Evolutionary conservation across 2,888 invertebrate genomes (phyloP).

Genomic region (Dolichomitus sp.): DNA sequence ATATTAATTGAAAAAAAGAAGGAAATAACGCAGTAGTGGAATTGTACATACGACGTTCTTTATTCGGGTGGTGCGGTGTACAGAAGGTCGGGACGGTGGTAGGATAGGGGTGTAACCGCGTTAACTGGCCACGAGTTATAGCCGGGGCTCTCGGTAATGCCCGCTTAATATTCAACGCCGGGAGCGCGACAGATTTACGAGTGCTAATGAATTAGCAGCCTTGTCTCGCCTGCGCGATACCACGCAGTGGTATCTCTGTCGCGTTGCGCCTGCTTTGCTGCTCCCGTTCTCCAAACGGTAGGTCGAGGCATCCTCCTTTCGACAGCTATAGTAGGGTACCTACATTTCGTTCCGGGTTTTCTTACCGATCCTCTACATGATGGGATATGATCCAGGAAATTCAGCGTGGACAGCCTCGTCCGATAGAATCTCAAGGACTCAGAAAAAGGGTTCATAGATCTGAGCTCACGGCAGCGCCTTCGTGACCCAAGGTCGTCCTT

Average conservation of each 20-base stretch:
- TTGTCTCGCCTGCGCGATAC: conserved; percentile 70
- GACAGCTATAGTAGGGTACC: conserved; percentile 8
- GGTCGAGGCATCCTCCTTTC: conserved; percentile 36
- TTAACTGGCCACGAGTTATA: conserved; percentile 84
- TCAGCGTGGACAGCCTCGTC: conserved; percentile 15
- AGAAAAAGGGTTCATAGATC: conserved; percentile 17
- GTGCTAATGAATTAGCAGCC: conserved; percentile 84
- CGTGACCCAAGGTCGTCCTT: conserved; percentile 19
- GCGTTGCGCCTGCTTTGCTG: conserved; percentile 1
- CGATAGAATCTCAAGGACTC: conserved; percentile 23
- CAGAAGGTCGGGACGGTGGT: conserved; percentile 62
- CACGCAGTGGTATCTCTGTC: conserved; percentile 40
- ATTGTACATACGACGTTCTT: conserved; percentile 50
- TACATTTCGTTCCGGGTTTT: conserved; percentile 5
- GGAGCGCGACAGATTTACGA: conserved; percentile 84
- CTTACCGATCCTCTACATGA: not conserved
- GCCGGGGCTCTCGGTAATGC: conserved; percentile 79
- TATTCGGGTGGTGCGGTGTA: conserved; percentile 30
- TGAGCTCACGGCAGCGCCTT: not conserved
- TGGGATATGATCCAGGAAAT: not conserved
- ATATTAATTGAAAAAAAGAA: conserved; percentile 30
- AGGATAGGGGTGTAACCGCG: conserved; percentile 71
- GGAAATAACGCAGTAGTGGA: conserved; percentile 35
- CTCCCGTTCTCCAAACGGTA: conserved; percentile 37
- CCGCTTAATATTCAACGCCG: conserved; percentile 84